Evolutionary conservation across 2,113 vertebrate species (phyloP).

Genomic region (Amphiprion ocellaris): DNA sequence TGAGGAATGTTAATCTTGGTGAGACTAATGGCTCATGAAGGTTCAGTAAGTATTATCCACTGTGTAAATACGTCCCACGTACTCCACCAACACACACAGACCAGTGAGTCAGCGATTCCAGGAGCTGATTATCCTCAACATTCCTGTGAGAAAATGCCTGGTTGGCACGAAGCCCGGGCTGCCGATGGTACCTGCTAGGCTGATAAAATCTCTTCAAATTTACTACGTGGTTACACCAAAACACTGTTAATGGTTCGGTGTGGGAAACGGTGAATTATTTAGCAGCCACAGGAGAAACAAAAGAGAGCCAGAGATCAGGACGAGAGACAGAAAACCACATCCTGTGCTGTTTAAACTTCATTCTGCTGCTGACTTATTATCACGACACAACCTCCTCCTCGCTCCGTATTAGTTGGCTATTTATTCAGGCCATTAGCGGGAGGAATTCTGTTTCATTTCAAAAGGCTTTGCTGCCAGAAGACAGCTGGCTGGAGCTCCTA

Average conservation of each 20-base stretch:
- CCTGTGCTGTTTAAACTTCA: slow-evolving; percentile 14
- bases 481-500: slow-evolving; percentile 54
- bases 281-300: not conserved
- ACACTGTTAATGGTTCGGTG: slow-evolving; percentile 28
- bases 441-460: slow-evolving; percentile 72
- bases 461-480: slow-evolving; percentile 56
- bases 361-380: slow-evolving; percentile 44
- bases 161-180: not conserved
- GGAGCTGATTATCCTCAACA: slow-evolving; percentile 33
- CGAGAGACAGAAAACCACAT: slow-evolving; percentile 7
- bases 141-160: slow-evolving; percentile 51
- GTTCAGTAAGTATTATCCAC: not conserved
- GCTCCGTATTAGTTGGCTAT: slow-evolving; percentile 61
- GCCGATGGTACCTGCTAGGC: not conserved
- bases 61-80: no score
- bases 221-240: slow-evolving; percentile 36
- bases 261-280: not conserved
- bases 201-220: slow-evolving; percentile 47
- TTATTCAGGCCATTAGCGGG: slow-evolving; percentile 54
- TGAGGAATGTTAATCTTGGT: slow-evolving; percentile 9
- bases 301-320: not conserved
- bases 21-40: not conserved
- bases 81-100: not conserved
- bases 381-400: slow-evolving; percentile 43
- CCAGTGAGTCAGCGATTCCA: slow-evolving; percentile 48